A percentile compares a stretch with the other conserved stretches of the same genome.
These are phyloP conservation scores for Pachypanchax playfairii DNA, from an alignment of 2,113 vertebrate species.

Conservation along the genomic window DNA sequence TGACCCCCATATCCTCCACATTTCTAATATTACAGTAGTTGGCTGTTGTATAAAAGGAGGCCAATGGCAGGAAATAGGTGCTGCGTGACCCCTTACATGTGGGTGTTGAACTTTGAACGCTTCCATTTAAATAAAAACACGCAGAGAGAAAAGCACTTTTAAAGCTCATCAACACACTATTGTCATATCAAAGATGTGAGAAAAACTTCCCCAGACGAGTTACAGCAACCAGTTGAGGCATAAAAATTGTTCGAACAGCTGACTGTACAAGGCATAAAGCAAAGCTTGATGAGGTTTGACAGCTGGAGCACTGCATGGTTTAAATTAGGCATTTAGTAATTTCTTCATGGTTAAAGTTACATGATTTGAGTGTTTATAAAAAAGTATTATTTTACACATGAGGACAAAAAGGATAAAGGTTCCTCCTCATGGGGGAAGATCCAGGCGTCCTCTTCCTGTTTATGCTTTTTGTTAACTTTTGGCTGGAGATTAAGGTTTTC, in stretches of 20 bases:
- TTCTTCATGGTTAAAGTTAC: constrained; percentile 17
- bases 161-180: neutral
- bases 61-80: neutral
- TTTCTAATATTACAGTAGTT: neutral
- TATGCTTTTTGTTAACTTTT: constrained; percentile 18
- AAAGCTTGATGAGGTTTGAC: constrained; percentile 31
- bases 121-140: neutral
- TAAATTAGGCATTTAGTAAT: constrained; percentile 7
- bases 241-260: neutral
- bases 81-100: neutral
- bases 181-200: neutral
- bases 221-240: neutral
- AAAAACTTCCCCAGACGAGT: neutral
- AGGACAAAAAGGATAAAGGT: constrained; percentile 20
- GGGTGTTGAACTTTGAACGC: neutral
- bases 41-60: neutral
- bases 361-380: constrained; percentile 37
- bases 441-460: constrained; percentile 39
- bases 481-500: constrained; percentile 21
- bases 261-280: neutral
- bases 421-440: constrained; percentile 44
- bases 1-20: no score
- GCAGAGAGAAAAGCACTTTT: neutral
- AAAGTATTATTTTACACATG: constrained; percentile 24
- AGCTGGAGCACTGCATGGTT: constrained; percentile 29